Base-by-base conservation (phyloP, 2,888 invertebrate genomes). In the Pteria penguin region DNA sequence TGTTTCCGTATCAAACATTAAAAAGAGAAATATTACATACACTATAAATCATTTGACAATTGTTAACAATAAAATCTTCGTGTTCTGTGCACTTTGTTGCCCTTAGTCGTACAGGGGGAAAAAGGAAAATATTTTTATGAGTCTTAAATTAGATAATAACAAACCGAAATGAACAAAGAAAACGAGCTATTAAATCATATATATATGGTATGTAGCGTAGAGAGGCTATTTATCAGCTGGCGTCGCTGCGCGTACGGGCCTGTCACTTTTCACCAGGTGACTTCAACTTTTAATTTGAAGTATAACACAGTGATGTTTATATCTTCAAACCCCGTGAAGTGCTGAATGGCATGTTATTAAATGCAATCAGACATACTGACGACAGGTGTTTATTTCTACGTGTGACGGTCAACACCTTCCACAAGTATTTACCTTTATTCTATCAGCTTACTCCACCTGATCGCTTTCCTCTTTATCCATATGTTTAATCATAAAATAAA, bases 361-460 rank as follows among this genome's bases (percentile, higher is more conserved):
- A 68, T 45, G 70, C 63, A 70, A 75, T 69, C 75, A 77, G 76
- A 77, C 76, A 73, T 77, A n/a, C 36, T 58, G 76, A 72, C 72
- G 76, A 77, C 76, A 77, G 76, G 76, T 77, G 76, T 77, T 77
- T 77, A 77, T 73, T 63, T 73, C 72, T 55, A 60, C 52, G 45
- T 74, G 45, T 52, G 58, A 60, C 74, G 74, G 74, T 74, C 74
- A 74, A 74, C 68, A 74, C 74, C 74, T 68, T 62, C 45, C 58
- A 74, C 66, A 67, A 68, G 52, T 52, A 61, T 68, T 62, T 68
- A 54, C 74, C 61, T 62, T 68, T 74, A 58, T 62, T 74, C 55
- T 22, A 62, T 14, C 24, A 24, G 32, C 68, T 31, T 55, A 68
- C 26, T 57, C 32, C 68, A 68, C 68, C 57, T 68, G 55, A 68